phyloP scores from a whole-genome alignment of 2,888 invertebrate species.

The Agrochola litura region DNA sequence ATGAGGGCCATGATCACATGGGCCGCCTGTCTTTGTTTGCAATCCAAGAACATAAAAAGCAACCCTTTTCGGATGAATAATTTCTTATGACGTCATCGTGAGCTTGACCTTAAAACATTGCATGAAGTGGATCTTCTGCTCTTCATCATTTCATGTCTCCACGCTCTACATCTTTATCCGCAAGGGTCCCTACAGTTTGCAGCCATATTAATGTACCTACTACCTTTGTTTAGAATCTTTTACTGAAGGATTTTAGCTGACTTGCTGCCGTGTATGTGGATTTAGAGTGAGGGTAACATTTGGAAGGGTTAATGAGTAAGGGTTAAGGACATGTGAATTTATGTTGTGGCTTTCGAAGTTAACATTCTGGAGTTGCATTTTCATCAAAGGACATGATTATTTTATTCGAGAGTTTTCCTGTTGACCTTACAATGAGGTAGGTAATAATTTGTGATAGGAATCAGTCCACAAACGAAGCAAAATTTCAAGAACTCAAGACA shows the following conservation, averaged over 20 bases:
- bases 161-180: slow-evolving; percentile 22
- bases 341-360: background rate
- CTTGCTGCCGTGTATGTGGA: background rate
- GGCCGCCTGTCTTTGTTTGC: background rate
- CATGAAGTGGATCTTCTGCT: slow-evolving; percentile 23
- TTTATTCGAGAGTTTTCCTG: background rate
- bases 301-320: slow-evolving; percentile 11
- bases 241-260: slow-evolving; percentile 27
- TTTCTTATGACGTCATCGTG: background rate
- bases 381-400: background rate
- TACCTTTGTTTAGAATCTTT: slow-evolving; percentile 39
- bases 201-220: slow-evolving; percentile 40
- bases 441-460: background rate
- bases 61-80: background rate
- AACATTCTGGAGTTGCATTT: background rate
- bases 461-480: background rate
- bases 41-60: background rate
- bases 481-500: background rate
- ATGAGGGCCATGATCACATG: background rate
- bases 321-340: background rate
- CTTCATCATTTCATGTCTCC: no score
- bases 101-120: background rate
- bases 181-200: slow-evolving; percentile 28
- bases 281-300: background rate
- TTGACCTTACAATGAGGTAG: background rate